Evolutionary conservation across 2,113 vertebrate species (phyloP).

Genomic region (Myotis davidii): DNA sequence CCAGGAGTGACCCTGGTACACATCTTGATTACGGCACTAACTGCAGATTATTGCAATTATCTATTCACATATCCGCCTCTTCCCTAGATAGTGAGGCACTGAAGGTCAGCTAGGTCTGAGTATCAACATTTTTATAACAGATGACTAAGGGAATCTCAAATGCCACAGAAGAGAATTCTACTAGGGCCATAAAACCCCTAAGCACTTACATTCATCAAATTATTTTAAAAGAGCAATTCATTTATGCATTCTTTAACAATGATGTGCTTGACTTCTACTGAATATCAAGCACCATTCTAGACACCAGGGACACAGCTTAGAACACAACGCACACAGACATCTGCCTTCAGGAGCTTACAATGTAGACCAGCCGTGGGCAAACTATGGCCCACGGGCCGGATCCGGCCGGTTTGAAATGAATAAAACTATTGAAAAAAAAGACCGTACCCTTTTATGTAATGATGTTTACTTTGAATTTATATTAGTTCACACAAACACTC

Average conservation of each 20-base stretch:
- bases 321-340: neutral
- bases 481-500: too few species aligned
- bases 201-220: neutral
- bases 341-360: neutral
- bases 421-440: too few species aligned
- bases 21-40: conserved; percentile 2
- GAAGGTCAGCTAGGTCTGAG: neutral
- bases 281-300: neutral
- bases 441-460: too few species aligned
- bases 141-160: neutral
- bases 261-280: neutral
- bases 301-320: neutral
- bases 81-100: neutral
- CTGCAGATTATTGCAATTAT: neutral
- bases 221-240: neutral
- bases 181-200: neutral
- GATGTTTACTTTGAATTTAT: too few species aligned
- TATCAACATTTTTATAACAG: neutral
- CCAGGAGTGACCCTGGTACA: neutral
- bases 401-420: too few species aligned
- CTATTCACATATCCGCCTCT: neutral
- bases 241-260: neutral
- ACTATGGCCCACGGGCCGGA: too few species aligned
- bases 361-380: too few species aligned
- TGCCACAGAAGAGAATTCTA: neutral